Base-by-base conservation (phyloP, 37 sponge, comb jelly and placozoan species). In the Mnemiopsis leidyi region DNA sequence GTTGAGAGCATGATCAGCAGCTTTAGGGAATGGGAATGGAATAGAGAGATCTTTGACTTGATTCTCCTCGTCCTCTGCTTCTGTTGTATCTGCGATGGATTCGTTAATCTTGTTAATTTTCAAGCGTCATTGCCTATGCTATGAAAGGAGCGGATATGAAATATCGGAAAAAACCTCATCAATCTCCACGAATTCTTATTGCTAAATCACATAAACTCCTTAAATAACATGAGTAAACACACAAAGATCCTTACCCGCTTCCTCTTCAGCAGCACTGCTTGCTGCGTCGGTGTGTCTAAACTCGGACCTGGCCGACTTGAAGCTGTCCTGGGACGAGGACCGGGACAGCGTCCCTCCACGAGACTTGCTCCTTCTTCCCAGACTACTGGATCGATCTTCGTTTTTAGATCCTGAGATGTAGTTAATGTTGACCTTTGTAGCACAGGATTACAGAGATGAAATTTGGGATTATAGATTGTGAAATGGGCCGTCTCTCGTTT, bases 301-400 rank as follows among this genome's bases (percentile, higher is more conserved):
- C 73, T 25, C 73, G 24, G 73, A 69, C n/a, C 29, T 69, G 29
- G 73, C 73, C 1, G 73, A 69, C 28, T 69, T 21, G 73, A 69
- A 69, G 73, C 73, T 69, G 73, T 69, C 73, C n/a, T 69, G 73
- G n/a, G 73, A 69, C n/a, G 73, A 69, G 73, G 73, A 69, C n/a
- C 73, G 7, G n/a, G 73, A 69, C 2, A 69, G 73, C 7, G 73
- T 69, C 2, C 73, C 73, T 25, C 73, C 73, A n/a, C 73, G 9
- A 48, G 61, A 48, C 61, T 48, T 48, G 61, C 61, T 48, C 13
- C 61, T 48, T 48, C 61, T 48, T 18, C 61, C 61, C 61, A 48
- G 61, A 48, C 61, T 48, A 48, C 61, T 48, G 61, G 5, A 48
- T 13, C 13, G 5, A 13, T 48, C 61, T 13, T 48, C 61, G 5